A percentile compares a stretch with the other conserved stretches of the same genome.
These are phyloP conservation scores for Hiodon tergisus DNA, from an alignment of 2,113 vertebrate genomes.

Conservation along the genomic window DNA sequence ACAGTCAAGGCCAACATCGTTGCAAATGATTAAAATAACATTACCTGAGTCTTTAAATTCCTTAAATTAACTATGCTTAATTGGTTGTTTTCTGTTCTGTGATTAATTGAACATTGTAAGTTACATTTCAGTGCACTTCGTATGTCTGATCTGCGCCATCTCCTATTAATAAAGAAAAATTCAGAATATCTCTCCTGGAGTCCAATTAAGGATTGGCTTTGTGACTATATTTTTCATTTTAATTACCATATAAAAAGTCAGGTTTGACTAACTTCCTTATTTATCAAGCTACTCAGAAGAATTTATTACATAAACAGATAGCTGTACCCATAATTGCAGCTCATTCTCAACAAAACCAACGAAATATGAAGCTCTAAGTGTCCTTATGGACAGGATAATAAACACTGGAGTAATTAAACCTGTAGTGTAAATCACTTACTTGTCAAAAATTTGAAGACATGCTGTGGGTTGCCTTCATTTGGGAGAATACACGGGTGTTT, in stretches of 20 bases:
- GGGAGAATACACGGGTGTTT: constrained; percentile 50
- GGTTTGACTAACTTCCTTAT: constrained; percentile 95
- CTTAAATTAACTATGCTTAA: constrained; percentile 97
- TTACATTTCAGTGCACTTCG: constrained; percentile 96
- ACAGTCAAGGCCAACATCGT: constrained; percentile 66
- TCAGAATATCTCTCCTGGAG: constrained; percentile 99
- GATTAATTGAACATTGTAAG: constrained; percentile 94
- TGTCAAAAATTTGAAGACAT: constrained; percentile 67
- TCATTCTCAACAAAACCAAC: constrained; percentile 69
- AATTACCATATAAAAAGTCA: constrained; percentile 97
- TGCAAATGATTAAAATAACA: constrained; percentile 98
- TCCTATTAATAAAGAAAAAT: constrained; percentile 99
- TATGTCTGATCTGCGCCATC: constrained; percentile 99
- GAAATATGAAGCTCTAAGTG: constrained; percentile 80
- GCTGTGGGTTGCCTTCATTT: constrained; percentile 56
- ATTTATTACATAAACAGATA: constrained; percentile 98
- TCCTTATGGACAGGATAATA: constrained; percentile 86
- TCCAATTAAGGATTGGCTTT: constrained; percentile 99
- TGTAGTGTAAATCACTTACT: constrained; percentile 69
- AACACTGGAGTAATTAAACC: constrained; percentile 89
- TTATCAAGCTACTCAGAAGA: constrained; percentile 92
- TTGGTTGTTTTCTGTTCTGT: constrained; percentile 92
- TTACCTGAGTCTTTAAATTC: constrained; percentile 91
- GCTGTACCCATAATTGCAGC: constrained; percentile 86
- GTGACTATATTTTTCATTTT: constrained; percentile 99